Percentiles rank a stretch among this genome's conserved stretches.
Evolutionary conservation across 2,113 vertebrate genomes (phyloP).

Genomic region (Tympanuchus pallidicinctus): DNA sequence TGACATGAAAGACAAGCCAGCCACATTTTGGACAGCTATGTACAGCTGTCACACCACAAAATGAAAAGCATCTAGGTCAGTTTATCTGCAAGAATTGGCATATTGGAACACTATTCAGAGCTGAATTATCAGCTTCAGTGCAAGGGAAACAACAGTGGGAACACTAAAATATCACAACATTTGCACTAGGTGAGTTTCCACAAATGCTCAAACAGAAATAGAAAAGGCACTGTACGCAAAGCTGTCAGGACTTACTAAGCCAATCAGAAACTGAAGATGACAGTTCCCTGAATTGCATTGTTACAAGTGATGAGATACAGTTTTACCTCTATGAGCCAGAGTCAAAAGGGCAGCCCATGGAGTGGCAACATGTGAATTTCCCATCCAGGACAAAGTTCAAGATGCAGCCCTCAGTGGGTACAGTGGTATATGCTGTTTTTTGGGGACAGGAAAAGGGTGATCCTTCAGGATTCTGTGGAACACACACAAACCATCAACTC

Average conservation of each 20-base stretch:
- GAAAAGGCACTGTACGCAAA: background rate
- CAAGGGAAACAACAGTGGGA: background rate
- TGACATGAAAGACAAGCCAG: background rate
- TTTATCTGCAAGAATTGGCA: background rate
- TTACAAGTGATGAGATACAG: background rate
- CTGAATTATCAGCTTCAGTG: too few species aligned
- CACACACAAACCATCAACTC: background rate
- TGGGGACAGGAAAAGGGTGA: background rate
- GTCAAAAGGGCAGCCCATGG: background rate
- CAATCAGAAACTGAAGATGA: background rate
- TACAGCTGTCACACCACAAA: background rate
- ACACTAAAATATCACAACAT: background rate
- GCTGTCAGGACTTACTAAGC: background rate
- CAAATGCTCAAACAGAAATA: background rate
- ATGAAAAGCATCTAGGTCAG: background rate
- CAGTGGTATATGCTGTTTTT: background rate
- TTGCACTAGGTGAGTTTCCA: too few species aligned
- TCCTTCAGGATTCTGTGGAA: background rate
- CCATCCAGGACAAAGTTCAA: background rate
- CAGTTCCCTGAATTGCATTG: background rate
- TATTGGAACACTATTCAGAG: too few species aligned
- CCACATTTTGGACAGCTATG: background rate
- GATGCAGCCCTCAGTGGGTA: background rate
- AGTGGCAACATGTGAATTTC: background rate
- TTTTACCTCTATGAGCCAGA: background rate